A percentile compares a stretch with the other conserved stretches of the same genome.
These are phyloP conservation scores for Vireo griseus DNA, from an alignment of 2,797 vertebrate species.

Conservation along the genomic window DNA sequence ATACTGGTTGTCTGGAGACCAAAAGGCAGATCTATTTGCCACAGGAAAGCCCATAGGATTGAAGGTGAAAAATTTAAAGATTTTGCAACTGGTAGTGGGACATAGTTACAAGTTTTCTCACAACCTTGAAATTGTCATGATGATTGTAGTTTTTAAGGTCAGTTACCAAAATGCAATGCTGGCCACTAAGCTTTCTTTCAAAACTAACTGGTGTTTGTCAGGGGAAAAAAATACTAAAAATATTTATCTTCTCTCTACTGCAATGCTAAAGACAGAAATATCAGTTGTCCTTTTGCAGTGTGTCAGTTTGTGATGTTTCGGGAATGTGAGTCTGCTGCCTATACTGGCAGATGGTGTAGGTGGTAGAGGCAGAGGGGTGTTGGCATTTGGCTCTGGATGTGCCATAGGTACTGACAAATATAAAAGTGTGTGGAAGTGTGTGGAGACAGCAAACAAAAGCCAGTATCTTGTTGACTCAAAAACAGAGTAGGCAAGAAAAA, in stretches of 20 bases:
- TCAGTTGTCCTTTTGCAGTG: neutral
- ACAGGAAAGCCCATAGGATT: neutral
- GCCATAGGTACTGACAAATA: neutral
- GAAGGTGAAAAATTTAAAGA: neutral
- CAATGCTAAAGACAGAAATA: neutral
- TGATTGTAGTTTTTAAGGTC: neutral
- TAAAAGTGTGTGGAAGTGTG: neutral
- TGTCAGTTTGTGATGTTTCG: neutral
- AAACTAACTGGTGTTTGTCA: neutral
- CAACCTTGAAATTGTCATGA: neutral
- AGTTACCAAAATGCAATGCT: neutral
- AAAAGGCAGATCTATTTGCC: neutral
- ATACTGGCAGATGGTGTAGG: neutral
- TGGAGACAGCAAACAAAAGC: neutral
- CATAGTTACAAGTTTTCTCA: neutral
- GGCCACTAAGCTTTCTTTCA: neutral
- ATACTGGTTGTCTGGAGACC: neutral
- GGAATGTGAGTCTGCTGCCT: neutral
- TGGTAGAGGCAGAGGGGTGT: neutral
- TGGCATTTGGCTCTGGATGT: neutral
- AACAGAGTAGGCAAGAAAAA: neutral
- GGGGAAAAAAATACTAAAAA: neutral
- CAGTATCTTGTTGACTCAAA: neutral
- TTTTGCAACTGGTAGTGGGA: neutral
- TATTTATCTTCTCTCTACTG: neutral